phyloP scores from a whole-genome alignment of 2,888 invertebrate species.

The Octonoba sinensis region DNA sequence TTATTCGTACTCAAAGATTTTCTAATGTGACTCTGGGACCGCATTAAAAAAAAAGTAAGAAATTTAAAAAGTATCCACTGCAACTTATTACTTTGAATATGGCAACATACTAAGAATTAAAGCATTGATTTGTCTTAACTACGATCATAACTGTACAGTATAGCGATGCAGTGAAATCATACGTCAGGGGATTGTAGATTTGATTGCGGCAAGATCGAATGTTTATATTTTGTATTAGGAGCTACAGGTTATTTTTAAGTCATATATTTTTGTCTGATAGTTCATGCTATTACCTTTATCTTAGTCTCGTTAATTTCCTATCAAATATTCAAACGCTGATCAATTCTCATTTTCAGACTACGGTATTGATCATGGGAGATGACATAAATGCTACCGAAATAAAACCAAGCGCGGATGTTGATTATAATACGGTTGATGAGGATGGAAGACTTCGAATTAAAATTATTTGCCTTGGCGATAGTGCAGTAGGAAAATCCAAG shows the following conservation, averaged over 20 bases:
- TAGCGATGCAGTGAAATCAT: conserved; percentile 41
- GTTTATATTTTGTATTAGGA: neutral
- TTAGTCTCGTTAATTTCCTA: neutral
- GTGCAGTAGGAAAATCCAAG: conserved; percentile 76
- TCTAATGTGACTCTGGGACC: too few relatives aligned
- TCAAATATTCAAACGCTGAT: neutral
- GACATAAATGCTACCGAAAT: conserved; percentile 11
- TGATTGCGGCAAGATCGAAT: too few relatives aligned
- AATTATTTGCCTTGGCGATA: conserved; percentile 75
- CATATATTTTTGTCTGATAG: neutral
- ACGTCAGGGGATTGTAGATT: neutral
- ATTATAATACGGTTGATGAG: conserved; percentile 51
- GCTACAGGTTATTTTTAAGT: neutral
- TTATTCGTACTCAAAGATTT: too few relatives aligned
- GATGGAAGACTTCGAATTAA: conserved; percentile 70
- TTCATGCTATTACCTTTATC: neutral
- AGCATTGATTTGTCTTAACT: neutral
- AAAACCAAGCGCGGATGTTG: conserved; percentile 43
- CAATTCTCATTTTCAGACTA: conserved; percentile 11
- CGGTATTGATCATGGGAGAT: conserved; percentile 34
- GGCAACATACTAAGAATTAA: too few relatives aligned
- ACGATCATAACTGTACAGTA: conserved; percentile 13
- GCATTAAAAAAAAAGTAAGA: too few relatives aligned
- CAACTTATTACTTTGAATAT: too few relatives aligned
- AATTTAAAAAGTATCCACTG: too few relatives aligned